These are phyloP conservation scores for Dromius quadrimaculatus DNA, from an alignment of 2,888 invertebrate genomes.

Conservation along the genomic window DNA sequence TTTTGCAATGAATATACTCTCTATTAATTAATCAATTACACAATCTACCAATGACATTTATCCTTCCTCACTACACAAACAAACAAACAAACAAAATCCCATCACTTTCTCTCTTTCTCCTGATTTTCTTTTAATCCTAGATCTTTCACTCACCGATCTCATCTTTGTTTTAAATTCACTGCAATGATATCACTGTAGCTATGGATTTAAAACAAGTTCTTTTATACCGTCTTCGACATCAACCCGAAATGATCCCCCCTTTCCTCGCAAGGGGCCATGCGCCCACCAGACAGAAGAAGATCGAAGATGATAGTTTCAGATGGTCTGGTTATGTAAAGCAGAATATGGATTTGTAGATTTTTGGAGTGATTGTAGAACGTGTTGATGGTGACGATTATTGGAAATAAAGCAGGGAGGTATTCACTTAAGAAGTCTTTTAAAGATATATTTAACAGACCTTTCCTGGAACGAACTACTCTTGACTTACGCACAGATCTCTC, in stretches of 20 bases:
- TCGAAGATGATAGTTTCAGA: background rate
- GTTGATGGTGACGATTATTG: background rate
- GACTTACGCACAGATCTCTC: too few species aligned
- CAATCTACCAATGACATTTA: too few species aligned
- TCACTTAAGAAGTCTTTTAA: background rate
- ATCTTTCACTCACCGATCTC: constrained; percentile 27
- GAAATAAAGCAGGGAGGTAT: background rate
- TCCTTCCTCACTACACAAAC: too few species aligned
- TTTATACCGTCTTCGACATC: constrained; percentile 25
- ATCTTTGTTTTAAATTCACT: constrained; percentile 27
- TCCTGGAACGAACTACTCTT: too few species aligned
- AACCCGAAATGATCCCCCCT: constrained; percentile 26
- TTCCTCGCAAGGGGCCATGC: background rate
- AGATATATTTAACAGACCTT: too few species aligned
- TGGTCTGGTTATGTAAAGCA: constrained; percentile 26
- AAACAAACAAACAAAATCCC: background rate
- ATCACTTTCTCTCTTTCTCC: background rate
- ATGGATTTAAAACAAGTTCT: constrained; percentile 12
- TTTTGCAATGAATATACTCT: too few species aligned
- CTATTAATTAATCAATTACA: too few species aligned
- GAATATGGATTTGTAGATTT: background rate
- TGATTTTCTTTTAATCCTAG: background rate
- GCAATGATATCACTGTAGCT: constrained; percentile 26
- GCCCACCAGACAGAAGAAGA: background rate
- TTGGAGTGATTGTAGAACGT: too few species aligned